Evolutionary conservation across 1,140 invertebrate species (phyloP).

Genomic region (Himalopsyche phryganea): DNA sequence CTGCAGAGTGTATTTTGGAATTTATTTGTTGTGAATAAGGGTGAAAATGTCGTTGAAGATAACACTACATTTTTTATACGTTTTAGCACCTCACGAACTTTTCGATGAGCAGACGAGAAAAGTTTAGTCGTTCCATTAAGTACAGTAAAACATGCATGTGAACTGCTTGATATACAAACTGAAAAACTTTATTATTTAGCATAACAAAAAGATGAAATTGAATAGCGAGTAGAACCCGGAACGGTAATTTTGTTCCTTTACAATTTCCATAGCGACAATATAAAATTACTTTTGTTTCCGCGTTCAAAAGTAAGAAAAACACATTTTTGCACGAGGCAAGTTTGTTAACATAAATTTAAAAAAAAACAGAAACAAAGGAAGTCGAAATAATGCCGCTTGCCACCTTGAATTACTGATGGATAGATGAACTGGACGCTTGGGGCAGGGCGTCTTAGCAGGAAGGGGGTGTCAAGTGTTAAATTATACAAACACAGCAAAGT

Average conservation of each 20-base stretch:
- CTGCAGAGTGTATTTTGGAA: no score
- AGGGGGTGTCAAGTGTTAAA: no score
- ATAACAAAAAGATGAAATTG: slow-evolving; percentile 11
- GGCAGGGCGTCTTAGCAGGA: no score
- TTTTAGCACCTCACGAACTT: no score
- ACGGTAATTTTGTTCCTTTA: slow-evolving; percentile 1
- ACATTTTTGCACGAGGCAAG: slow-evolving; percentile 5
- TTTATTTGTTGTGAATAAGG: no score
- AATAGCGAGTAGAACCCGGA: slow-evolving; percentile 5
- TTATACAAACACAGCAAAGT: no score
- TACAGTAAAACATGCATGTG: background rate
- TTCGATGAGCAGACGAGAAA: no score
- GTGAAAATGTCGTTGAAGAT: no score
- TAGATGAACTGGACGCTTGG: no score
- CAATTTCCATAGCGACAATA: slow-evolving; percentile 15
- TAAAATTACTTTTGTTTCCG: slow-evolving; percentile 17
- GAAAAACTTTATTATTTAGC: slow-evolving; percentile 14
- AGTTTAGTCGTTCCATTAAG: no score
- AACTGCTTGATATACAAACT: background rate
- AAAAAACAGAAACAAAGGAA: background rate
- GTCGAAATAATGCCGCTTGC: background rate
- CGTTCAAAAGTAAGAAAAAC: slow-evolving; percentile 7
- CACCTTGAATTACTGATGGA: background rate
- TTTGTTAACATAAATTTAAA: slow-evolving; percentile 3
- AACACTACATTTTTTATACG: no score